Evolutionary conservation across 2,113 vertebrate genomes (phyloP).

Genomic region (Turdus rufiventris): DNA sequence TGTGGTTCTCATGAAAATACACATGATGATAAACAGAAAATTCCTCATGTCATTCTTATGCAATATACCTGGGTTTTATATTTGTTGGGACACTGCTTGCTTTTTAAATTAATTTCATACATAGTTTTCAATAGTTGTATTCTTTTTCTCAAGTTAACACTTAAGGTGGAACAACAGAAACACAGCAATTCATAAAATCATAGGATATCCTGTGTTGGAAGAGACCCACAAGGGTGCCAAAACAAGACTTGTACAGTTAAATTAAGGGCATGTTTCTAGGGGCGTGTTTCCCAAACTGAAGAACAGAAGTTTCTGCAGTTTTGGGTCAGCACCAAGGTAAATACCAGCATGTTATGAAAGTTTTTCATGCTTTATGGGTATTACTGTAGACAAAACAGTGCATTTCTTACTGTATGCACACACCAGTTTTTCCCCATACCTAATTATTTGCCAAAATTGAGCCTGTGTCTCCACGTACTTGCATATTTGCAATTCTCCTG

Average conservation of each 20-base stretch:
- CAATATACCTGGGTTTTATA: background rate
- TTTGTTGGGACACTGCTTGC: background rate
- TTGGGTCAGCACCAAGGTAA: slow-evolving; percentile 21
- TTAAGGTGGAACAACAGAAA: background rate
- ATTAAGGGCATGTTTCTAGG: background rate
- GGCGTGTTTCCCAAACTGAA: background rate
- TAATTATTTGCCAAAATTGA: background rate
- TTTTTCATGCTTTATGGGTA: background rate
- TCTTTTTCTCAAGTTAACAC: background rate
- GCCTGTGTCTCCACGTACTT: background rate
- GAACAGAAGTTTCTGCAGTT: background rate
- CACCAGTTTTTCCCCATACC: background rate
- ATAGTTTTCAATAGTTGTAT: background rate
- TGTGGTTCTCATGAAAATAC: background rate
- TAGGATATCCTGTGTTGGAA: background rate
- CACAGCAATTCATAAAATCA: background rate
- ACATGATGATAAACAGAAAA: background rate
- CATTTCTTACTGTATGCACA: background rate
- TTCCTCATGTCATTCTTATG: background rate
- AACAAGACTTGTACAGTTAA: background rate
- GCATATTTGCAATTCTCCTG: background rate
- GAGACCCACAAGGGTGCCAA: background rate
- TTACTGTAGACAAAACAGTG: background rate
- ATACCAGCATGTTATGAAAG: background rate
- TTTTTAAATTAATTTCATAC: background rate